These are phyloP conservation scores for Calephelis virginiensis DNA, from an alignment of 1,140 invertebrate genomes.

Conservation along the genomic window DNA sequence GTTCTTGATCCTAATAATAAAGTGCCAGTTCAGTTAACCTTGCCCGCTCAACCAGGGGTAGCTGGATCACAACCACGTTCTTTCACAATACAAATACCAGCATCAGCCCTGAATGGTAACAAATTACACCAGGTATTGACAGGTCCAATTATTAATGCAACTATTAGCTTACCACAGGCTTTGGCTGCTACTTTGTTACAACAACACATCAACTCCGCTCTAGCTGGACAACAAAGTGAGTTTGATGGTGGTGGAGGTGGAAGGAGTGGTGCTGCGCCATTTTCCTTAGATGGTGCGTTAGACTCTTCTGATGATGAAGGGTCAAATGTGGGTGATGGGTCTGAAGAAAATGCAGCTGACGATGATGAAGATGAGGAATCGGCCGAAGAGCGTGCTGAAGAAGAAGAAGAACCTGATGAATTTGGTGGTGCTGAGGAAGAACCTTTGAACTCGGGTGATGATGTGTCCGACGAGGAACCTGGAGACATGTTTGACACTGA, in stretches of 20 bases:
- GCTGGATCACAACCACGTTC: slow-evolving; percentile 83
- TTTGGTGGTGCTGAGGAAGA: slow-evolving; percentile 91
- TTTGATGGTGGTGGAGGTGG: slow-evolving; percentile 70
- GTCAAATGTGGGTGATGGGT: slow-evolving; percentile 81
- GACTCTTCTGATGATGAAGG: slow-evolving; percentile 75
- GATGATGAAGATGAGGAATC: slow-evolving; percentile 85
- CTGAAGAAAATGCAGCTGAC: slow-evolving; percentile 88
- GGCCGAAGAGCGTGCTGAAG: slow-evolving; percentile 75
- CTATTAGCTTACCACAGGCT: slow-evolving; percentile 88
- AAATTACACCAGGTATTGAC: slow-evolving; percentile 84
- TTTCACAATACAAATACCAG: slow-evolving; percentile 91
- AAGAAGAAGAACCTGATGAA: slow-evolving; percentile 81
- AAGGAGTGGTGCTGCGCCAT: slow-evolving; percentile 59
- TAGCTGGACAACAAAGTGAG: slow-evolving; percentile 69
- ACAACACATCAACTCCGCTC: slow-evolving; percentile 90
- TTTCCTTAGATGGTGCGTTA: slow-evolving; percentile 66
- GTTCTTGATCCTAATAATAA: slow-evolving; percentile 76
- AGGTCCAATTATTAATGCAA: slow-evolving; percentile 90
- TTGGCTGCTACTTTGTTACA: slow-evolving; percentile 89
- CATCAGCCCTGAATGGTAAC: slow-evolving; percentile 87
- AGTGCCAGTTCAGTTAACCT: slow-evolving; percentile 79
- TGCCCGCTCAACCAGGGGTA: slow-evolving; percentile 85
- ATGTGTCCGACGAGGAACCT: slow-evolving; percentile 98
- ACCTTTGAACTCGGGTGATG: slow-evolving; percentile 96
- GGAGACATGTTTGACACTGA: slow-evolving; percentile 97